phyloP scores from a whole-genome alignment of 2,888 invertebrate genomes.

The Ennomos quercinarius region DNA sequence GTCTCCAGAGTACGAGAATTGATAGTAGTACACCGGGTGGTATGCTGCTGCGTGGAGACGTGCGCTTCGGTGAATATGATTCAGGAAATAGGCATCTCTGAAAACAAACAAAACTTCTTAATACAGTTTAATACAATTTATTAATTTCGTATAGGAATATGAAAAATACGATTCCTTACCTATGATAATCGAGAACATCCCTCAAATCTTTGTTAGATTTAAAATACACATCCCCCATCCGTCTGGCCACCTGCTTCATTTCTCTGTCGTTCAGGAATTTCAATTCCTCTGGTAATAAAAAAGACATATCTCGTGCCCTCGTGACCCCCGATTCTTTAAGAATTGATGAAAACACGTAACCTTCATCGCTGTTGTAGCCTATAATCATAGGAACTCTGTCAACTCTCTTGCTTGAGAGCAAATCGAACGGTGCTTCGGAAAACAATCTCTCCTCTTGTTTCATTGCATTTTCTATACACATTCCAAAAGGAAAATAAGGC shows the following conservation, averaged over 20 bases:
- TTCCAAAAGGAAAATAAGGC: constrained; percentile 70
- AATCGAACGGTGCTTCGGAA: constrained; percentile 60
- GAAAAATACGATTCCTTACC: constrained; percentile 46
- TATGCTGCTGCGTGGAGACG: constrained; percentile 55
- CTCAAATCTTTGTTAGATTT: constrained; percentile 55
- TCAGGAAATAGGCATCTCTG: constrained; percentile 74
- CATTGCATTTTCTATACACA: constrained; percentile 65
- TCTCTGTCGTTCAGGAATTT: constrained; percentile 61
- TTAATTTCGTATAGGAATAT: too few relatives aligned
- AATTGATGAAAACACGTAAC: constrained; percentile 66
- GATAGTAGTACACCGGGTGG: constrained; percentile 67
- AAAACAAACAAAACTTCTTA: background rate
- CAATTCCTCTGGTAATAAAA: constrained; percentile 68
- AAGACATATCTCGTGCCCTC: constrained; percentile 43
- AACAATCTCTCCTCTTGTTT: constrained; percentile 66
- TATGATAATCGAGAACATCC: constrained; percentile 64
- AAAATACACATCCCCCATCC: constrained; percentile 68
- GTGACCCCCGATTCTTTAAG: constrained; percentile 53
- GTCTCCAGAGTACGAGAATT: constrained; percentile 65
- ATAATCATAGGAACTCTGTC: constrained; percentile 66
- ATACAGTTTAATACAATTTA: background rate
- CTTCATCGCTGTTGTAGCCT: constrained; percentile 73
- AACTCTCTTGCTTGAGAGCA: constrained; percentile 52
- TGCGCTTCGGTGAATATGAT: constrained; percentile 67
- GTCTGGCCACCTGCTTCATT: constrained; percentile 50